phyloP scores from a whole-genome alignment of 2,888 invertebrate species.

The Hirtodrosophila alboralis region DNA sequence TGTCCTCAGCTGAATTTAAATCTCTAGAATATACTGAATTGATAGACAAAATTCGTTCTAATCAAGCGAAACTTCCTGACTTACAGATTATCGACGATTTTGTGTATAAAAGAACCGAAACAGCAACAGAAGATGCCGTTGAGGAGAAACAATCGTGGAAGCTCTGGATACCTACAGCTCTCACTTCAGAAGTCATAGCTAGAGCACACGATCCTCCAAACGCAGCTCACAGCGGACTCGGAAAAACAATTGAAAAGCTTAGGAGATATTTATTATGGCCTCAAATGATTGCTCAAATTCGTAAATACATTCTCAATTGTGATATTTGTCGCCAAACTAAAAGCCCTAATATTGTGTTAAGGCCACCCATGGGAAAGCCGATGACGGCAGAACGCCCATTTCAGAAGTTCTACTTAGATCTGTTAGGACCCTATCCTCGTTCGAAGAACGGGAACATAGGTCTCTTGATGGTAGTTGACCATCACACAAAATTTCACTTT shows the following conservation, averaged over 20 bases:
- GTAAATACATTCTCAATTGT: constrained; percentile 5
- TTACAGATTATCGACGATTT: background rate
- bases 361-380: constrained; percentile 10
- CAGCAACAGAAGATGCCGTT: no score
- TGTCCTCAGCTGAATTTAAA: background rate
- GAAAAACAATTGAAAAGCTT: background rate
- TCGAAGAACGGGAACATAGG: no score
- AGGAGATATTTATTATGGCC: constrained; percentile 5
- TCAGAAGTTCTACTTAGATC: constrained; percentile 6
- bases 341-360: constrained; percentile 12
- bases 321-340: constrained; percentile 3
- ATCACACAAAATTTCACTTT: no score
- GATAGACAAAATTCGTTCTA: background rate
- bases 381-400: constrained; percentile 8
- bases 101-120: no score
- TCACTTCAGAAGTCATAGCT: no score
- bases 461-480: no score
- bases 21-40: background rate
- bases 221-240: no score
- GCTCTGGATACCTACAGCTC: no score
- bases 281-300: constrained; percentile 2
- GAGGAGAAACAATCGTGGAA: no score
- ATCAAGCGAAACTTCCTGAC: no score
- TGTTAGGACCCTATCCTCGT: background rate
- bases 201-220: background rate